Evolutionary conservation across 2,888 invertebrate genomes (phyloP), one percentile per base, ranked within the genome.

Genomic region (Cataglyphis livida): DNA sequence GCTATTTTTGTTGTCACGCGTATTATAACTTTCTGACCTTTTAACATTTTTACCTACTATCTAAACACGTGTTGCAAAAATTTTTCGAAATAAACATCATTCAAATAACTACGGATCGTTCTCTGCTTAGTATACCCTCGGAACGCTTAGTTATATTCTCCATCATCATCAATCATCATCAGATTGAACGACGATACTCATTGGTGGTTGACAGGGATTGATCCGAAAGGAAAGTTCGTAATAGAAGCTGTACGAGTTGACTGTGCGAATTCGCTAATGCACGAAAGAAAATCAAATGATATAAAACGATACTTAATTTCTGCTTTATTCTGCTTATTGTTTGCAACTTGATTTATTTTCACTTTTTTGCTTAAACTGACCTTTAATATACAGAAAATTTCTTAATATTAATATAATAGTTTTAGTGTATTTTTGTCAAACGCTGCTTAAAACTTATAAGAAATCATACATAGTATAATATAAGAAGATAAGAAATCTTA

Each of bases 81-180:
- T 82, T 86, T 75, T 82, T 59, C 25, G 41, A 82, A 74, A 85
- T 78, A 78, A 79, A 73, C 70, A 74, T 71, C 66, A 81, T 85
- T 83, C 83, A 82, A 87, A 87, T 84, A 62, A 84, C 86, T 76
- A 84, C 86, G 83, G 78, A 76, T 73, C 73, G 78, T 51, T 64
- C 79, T 81, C 85, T 88, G 83, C 85, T 90, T 90, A 81, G 57
- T 79, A 79, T 79, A 79, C 88, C 84, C 88, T 87, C 84, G 35
- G 44, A 70, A 61, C 70, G 70, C 59, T 70, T 79, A 89, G 86
- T 90, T 90, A 84, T 84, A 88, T 89, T 85, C 89, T 87, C 86
- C 85, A 84, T 90, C 90, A 89, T 87, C 92, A 91, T 91, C 91
- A 83, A 91, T 91, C 91, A 91, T 91, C 90, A 88, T 91, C 92